A percentile compares a stretch with the other conserved stretches of the same genome.
phyloP scores from a whole-genome alignment of 2,888 invertebrate genomes.

The Drosophila phalerata region DNA sequence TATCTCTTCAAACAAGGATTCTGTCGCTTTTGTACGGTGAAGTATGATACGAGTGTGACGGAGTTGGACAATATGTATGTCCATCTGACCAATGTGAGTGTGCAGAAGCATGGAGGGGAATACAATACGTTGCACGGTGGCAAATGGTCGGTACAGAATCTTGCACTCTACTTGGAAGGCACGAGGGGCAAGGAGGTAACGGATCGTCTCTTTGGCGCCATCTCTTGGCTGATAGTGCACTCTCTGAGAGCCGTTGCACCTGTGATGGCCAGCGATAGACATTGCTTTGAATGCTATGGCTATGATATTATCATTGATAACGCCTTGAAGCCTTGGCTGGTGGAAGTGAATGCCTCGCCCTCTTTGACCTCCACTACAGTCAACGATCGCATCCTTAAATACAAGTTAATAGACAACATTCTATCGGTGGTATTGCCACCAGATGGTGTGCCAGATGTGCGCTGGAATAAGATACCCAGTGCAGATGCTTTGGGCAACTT shows the following conservation, averaged over 20 bases:
- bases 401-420: slow-evolving; percentile 96
- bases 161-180: slow-evolving; percentile 94
- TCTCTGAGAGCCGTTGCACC: slow-evolving; percentile 96
- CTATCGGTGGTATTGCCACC: slow-evolving; percentile 95
- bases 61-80: slow-evolving; percentile 97
- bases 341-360: slow-evolving; percentile 97
- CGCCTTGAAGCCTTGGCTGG: slow-evolving; percentile 96
- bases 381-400: slow-evolving; percentile 96
- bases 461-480: slow-evolving; percentile 93
- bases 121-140: slow-evolving; percentile 97
- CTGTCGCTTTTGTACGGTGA: slow-evolving; percentile 97
- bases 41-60: slow-evolving; percentile 95
- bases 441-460: slow-evolving; percentile 94
- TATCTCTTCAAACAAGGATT: slow-evolving; percentile 97
- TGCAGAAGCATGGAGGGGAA: slow-evolving; percentile 98
- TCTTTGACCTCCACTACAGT: slow-evolving; percentile 97
- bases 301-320: slow-evolving; percentile 98
- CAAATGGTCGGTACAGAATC: slow-evolving; percentile 96
- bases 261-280: slow-evolving; percentile 95
- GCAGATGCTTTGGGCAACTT: slow-evolving; percentile 93
- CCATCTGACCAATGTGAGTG: slow-evolving; percentile 97
- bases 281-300: slow-evolving; percentile 93
- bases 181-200: slow-evolving; percentile 95
- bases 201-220: slow-evolving; percentile 95
- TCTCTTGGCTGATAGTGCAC: slow-evolving; percentile 96